Evolutionary conservation across 30 jellyfish, hydroid and myxozoan genomes (phyloP).

Genomic region (Nemopilema nomurai): DNA sequence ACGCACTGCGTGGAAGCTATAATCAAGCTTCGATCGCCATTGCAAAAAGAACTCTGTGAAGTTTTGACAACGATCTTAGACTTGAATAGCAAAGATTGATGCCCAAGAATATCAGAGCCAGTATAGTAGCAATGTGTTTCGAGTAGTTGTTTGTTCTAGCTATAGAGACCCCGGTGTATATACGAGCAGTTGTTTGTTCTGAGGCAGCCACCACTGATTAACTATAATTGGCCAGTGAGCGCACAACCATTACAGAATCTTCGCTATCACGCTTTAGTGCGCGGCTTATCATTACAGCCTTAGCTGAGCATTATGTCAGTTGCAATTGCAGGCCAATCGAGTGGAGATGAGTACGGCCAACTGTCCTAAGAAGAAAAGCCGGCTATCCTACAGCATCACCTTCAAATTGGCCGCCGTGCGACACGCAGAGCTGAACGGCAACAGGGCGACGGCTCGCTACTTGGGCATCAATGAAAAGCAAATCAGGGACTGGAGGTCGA

Average conservation of each 20-base stretch:
- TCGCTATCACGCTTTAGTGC: conserved; percentile 75
- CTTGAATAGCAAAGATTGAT: no score
- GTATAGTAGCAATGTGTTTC: no score
- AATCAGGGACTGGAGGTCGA: conserved; percentile 93
- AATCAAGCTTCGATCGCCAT: background rate
- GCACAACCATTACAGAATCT: conserved; percentile 72
- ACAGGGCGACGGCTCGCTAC: conserved; percentile 95
- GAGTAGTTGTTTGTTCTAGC: no score
- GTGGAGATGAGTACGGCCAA: conserved; percentile 33
- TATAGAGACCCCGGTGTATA: background rate
- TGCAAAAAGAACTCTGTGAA: no score
- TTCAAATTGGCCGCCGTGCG: conserved; percentile 89
- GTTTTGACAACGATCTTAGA: no score
- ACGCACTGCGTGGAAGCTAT: background rate
- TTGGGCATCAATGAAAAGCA: conserved; percentile 87
- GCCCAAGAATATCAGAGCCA: no score
- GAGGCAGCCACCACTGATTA: conserved; percentile 20
- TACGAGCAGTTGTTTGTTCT: background rate
- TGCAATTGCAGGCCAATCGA: conserved; percentile 37
- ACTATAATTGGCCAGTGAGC: conserved; percentile 67
- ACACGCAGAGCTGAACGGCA: conserved; percentile 92
- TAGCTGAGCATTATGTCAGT: conserved; percentile 49
- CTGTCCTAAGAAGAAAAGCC: conserved; percentile 54
- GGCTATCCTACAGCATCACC: conserved; percentile 76
- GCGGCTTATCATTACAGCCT: conserved; percentile 76